phyloP scores from a whole-genome alignment of 2,797 vertebrate species.

The Acanthurus leucopareius region DNA sequence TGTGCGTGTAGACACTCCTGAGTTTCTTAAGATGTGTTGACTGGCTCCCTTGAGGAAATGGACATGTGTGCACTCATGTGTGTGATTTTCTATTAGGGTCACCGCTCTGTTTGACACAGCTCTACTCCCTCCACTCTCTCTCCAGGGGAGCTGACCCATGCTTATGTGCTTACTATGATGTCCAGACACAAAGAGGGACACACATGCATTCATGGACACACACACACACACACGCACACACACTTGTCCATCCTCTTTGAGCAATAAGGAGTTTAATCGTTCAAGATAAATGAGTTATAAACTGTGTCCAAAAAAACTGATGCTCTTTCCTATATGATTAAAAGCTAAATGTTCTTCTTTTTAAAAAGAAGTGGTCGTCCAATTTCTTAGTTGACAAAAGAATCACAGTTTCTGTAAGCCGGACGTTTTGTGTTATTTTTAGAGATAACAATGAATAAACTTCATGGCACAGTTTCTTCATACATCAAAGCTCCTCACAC shows the following conservation, averaged over 20 bases:
- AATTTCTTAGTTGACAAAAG: slow-evolving; percentile 8
- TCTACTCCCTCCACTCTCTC: slow-evolving; percentile 59
- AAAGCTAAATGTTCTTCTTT: neutral
- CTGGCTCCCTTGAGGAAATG: slow-evolving; percentile 77
- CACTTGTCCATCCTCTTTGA: slow-evolving; percentile 25
- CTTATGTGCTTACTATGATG: slow-evolving; percentile 52
- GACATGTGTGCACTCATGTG: slow-evolving; percentile 78
- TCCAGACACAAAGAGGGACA: slow-evolving; percentile 56
- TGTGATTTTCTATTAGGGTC: slow-evolving; percentile 84
- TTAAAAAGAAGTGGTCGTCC: neutral
- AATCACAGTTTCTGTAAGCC: neutral
- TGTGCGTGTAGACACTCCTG: slow-evolving; percentile 48
- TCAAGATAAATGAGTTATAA: slow-evolving; percentile 36
- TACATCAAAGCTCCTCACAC: slow-evolving; percentile 7
- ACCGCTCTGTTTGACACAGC: slow-evolving; percentile 75
- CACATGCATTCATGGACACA: slow-evolving; percentile 5
- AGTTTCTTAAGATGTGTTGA: slow-evolving; percentile 71
- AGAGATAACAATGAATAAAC: neutral
- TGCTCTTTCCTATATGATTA: neutral
- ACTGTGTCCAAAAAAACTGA: slow-evolving; percentile 17
- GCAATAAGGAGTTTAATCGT: slow-evolving; percentile 35
- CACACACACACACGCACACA: slow-evolving; percentile 17
- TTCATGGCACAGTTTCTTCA: neutral
- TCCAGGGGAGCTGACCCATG: slow-evolving; percentile 63
- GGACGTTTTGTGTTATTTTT: neutral